Evolutionary conservation across 2,888 invertebrate genomes (phyloP).

Genomic region (Perithous albicinctus): DNA sequence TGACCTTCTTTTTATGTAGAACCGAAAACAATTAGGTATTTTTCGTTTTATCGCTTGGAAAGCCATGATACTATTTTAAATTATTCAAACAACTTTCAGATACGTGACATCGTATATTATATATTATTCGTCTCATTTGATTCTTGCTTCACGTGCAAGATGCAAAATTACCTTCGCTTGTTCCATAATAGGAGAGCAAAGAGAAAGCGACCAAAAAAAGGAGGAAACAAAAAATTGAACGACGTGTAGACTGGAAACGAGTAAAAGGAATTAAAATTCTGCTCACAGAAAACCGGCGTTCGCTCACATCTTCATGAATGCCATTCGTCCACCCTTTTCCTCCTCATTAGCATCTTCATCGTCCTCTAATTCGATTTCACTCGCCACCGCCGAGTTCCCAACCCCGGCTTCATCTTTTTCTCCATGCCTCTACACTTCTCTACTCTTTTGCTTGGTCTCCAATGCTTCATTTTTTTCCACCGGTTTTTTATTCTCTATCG

Average conservation of each 20-base stretch:
- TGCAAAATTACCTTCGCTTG: constrained; percentile 46
- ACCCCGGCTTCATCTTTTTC: background rate
- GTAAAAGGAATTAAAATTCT: constrained; percentile 47
- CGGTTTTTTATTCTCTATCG: too few relatives aligned
- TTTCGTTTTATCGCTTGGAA: background rate
- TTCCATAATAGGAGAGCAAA: constrained; percentile 39
- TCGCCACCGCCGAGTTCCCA: constrained; percentile 21
- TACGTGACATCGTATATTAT: background rate
- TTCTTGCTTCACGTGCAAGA: background rate
- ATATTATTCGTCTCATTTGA: constrained; percentile 17
- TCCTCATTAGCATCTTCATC: constrained; percentile 59
- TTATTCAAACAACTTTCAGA: background rate
- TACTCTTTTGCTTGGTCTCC: constrained; percentile 3
- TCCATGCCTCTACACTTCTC: background rate
- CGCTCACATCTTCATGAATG: constrained; percentile 23
- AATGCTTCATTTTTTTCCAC: background rate
- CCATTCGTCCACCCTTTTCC: constrained; percentile 4
- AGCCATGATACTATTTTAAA: background rate
- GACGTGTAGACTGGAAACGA: background rate
- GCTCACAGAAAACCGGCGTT: constrained; percentile 14
- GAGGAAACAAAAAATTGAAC: constrained; percentile 4
- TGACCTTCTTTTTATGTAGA: background rate
- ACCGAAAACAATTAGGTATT: background rate
- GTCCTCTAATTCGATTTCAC: constrained; percentile 45
- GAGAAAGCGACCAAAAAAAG: constrained; percentile 6